Evolutionary conservation across 1,140 invertebrate genomes (phyloP).

Genomic region (Laupala kohalensis): DNA sequence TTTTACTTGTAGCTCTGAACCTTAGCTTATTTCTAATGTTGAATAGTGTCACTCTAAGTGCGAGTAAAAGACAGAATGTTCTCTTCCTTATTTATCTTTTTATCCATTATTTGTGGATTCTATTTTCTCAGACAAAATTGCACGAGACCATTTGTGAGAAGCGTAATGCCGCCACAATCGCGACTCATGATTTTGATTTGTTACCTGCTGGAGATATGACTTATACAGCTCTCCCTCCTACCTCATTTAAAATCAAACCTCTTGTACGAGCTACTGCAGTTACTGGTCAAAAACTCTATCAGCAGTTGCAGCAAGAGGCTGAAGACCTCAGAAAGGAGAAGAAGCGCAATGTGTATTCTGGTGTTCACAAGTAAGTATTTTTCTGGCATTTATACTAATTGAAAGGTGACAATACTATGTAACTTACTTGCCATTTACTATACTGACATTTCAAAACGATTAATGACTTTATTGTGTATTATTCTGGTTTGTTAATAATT

Average conservation of each 20-base stretch:
- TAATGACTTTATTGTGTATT: not conserved
- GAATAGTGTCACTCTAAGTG: too few species aligned
- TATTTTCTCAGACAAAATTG: conserved; percentile 40
- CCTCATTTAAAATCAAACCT: conserved; percentile 46
- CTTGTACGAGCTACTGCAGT: conserved; percentile 42
- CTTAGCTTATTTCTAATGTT: too few species aligned
- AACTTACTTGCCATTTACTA: too few species aligned
- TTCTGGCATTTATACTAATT: too few species aligned
- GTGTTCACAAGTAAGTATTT: conserved; percentile 53
- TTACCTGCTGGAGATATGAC: conserved; percentile 40
- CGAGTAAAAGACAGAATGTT: too few species aligned
- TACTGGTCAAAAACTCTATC: conserved; percentile 49
- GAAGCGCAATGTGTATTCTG: conserved; percentile 63
- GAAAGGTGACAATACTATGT: too few species aligned
- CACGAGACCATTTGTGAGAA: conserved; percentile 69
- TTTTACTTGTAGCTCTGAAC: not conserved
- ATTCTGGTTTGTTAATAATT: not conserved
- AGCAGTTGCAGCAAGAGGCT: conserved; percentile 55
- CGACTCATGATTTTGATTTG: conserved; percentile 62
- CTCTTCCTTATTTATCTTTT: too few species aligned
- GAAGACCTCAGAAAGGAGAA: conserved; percentile 61
- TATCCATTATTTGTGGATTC: too few species aligned
- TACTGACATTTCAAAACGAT: too few species aligned
- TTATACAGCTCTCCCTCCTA: conserved; percentile 49
- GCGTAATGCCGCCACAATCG: conserved; percentile 61